Percentiles rank a stretch among this genome's conserved stretches.
Conservation (phyloP, 64 coral and sea anemone genomes). For the Montipora cactus region DNA sequence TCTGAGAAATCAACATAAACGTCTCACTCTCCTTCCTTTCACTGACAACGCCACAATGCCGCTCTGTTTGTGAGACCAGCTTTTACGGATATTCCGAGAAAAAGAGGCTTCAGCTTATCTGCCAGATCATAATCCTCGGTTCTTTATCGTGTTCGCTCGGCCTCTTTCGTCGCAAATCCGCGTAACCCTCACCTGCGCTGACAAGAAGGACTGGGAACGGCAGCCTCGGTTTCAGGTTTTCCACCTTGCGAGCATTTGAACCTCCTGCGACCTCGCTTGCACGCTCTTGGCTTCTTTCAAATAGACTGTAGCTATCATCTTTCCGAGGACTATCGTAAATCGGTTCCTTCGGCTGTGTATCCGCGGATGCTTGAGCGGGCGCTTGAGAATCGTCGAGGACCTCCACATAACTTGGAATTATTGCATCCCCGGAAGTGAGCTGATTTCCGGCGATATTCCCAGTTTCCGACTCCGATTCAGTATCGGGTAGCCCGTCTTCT, state of each 20-base stretch:
- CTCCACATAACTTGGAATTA: constrained; percentile 9
- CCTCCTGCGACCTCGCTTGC: background rate
- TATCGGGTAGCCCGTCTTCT: background rate
- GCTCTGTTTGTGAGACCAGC: background rate
- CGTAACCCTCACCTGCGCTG: constrained; percentile 92
- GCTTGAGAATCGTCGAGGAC: constrained; percentile 20
- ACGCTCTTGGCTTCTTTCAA: constrained; percentile 17
- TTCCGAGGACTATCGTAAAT: constrained; percentile 50
- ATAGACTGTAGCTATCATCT: constrained; percentile 41
- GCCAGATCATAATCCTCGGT: constrained; percentile 91
- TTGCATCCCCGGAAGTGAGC: background rate
- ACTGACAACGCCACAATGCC: no score
- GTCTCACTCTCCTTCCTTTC: no score
- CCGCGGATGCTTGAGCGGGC: background rate
- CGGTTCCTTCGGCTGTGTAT: background rate
- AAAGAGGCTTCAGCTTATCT: constrained; percentile 62
- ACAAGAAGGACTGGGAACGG: constrained; percentile 89
- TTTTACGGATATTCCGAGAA: background rate
- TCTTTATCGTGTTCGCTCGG: constrained; percentile 75
- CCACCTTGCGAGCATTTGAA: constrained; percentile 33
- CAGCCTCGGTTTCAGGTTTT: constrained; percentile 85
- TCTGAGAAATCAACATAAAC: no score
- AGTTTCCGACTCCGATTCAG: background rate
- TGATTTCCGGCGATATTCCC: background rate
- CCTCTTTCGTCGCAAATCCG: constrained; percentile 83